Percentiles rank a stretch among this genome's conserved stretches.
Conservation (phyloP, 2,113 vertebrate species). For the Saiga tatarica region DNA sequence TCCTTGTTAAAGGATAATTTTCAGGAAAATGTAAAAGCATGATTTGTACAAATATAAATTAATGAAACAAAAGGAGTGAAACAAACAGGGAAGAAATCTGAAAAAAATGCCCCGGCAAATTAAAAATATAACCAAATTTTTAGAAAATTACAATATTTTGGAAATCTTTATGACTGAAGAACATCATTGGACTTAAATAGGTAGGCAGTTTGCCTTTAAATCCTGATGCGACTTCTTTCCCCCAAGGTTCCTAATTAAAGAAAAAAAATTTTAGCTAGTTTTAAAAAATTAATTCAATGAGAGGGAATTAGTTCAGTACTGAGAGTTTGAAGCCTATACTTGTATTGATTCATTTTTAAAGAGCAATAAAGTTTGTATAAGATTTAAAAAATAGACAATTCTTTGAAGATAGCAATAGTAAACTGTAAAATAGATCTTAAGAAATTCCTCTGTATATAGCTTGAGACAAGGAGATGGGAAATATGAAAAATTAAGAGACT, state of each 20-base stretch:
- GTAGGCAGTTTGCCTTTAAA: not conserved
- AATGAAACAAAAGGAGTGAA: not conserved
- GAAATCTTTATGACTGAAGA: not conserved
- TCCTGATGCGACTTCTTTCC: not conserved
- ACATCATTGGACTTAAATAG: not conserved
- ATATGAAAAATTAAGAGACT: not conserved
- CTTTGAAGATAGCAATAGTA: not conserved
- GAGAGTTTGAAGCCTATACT: not conserved
- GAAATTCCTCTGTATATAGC: not conserved
- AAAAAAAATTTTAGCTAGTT: not conserved
- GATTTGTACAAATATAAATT: not conserved
- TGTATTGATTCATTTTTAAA: not conserved
- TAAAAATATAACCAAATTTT: not conserved
- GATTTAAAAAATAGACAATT: not conserved
- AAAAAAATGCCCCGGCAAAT: not conserved
- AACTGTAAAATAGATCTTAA: not conserved
- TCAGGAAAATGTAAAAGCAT: not conserved
- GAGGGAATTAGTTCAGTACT: not conserved
- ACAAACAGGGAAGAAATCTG: not conserved
- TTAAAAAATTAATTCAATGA: not conserved
- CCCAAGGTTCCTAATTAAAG: not conserved
- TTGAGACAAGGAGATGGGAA: not conserved
- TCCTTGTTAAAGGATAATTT: not conserved
- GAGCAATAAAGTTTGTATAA: not conserved
- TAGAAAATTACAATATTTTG: not conserved